Evolutionary conservation across 2,113 vertebrate genomes (phyloP).

Genomic region (Onychostruthus taczanowskii): DNA sequence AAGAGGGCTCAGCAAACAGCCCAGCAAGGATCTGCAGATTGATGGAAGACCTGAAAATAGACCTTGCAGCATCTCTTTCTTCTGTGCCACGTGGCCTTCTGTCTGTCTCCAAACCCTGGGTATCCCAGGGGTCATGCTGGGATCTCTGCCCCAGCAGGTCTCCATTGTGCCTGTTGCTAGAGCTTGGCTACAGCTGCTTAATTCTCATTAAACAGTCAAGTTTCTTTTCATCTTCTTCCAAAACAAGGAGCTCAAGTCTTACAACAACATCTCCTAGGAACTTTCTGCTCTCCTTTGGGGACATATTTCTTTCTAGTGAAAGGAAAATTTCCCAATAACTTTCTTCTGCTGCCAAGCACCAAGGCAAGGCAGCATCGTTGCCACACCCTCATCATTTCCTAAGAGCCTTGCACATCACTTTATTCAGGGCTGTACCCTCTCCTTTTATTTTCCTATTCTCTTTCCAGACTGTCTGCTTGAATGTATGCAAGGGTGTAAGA

Average conservation of each 20-base stretch:
- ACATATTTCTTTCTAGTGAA: not conserved
- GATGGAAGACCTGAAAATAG: not conserved
- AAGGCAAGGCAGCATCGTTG: not conserved
- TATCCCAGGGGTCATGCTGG: rapidly evolving
- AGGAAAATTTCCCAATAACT: constrained; percentile 7
- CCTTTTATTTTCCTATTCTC: not conserved
- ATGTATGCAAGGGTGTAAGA: not conserved
- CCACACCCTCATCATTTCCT: not conserved
- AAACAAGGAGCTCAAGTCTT: not conserved
- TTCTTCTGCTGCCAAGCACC: not conserved
- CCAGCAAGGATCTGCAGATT: not conserved
- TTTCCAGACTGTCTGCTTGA: not conserved
- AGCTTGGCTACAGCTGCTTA: not conserved
- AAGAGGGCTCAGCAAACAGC: not conserved
- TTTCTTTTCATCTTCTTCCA: not conserved
- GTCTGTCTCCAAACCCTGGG: not conserved
- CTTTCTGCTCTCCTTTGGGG: not conserved
- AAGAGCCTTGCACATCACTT: not conserved
- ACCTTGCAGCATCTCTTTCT: not conserved
- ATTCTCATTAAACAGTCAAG: not conserved
- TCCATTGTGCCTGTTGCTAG: rapidly evolving
- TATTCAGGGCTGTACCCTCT: not conserved
- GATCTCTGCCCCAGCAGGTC: not conserved
- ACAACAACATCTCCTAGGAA: not conserved
- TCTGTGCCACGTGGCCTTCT: not conserved